These are phyloP conservation scores for Ennomos quercinarius DNA, from an alignment of 2,888 invertebrate genomes.

Conservation along the genomic window DNA sequence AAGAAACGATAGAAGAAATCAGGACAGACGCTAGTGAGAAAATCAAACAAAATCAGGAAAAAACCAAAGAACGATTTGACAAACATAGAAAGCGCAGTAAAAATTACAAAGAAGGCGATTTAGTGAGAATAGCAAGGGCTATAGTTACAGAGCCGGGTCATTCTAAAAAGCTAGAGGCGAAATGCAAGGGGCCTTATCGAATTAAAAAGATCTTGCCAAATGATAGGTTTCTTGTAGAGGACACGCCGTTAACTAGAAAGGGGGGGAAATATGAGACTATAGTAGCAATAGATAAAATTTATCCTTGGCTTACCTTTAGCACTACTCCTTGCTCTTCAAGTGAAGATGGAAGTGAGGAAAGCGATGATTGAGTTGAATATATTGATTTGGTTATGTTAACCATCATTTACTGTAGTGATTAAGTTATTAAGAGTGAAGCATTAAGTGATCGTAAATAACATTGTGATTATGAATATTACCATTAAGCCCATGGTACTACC, in stretches of 20 bases:
- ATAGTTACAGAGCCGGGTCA: constrained; percentile 7
- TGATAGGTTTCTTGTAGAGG: constrained; percentile 38
- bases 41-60: not conserved
- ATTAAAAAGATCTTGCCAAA: constrained; percentile 37
- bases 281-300: not conserved
- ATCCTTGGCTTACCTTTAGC: not conserved
- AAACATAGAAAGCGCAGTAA: not conserved
- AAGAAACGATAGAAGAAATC: not conserved
- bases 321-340: not conserved
- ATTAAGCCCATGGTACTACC: too few relatives aligned
- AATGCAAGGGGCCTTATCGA: constrained; percentile 37
- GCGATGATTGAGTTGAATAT: too few relatives aligned
- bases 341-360: not conserved
- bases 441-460: too few relatives aligned
- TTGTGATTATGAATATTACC: too few relatives aligned
- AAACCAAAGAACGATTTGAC: not conserved
- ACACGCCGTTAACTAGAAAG: constrained; percentile 38
- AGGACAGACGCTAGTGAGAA: too few relatives aligned
- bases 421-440: too few relatives aligned
- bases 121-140: constrained; percentile 3
- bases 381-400: too few relatives aligned
- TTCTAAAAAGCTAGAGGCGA: constrained; percentile 24
- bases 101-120: not conserved
- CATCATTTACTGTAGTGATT: too few relatives aligned
- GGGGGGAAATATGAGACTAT: constrained; percentile 9